Evolutionary conservation across 2,113 vertebrate genomes (phyloP), one percentile per base, ranked within the genome.

Genomic region (Tilapia sparmanii): DNA sequence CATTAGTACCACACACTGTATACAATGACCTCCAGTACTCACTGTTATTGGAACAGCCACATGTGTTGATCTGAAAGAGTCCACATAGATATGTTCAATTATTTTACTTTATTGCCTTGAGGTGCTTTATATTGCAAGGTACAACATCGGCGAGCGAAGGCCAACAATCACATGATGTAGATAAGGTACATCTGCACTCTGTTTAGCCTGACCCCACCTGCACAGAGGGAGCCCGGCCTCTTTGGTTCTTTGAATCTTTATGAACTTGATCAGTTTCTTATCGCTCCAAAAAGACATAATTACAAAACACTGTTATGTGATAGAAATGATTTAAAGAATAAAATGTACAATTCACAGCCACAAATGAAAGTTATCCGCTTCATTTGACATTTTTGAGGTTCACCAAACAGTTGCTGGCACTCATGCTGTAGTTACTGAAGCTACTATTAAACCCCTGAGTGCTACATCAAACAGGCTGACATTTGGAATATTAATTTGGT

Each of bases 401-500:
- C 54, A 57, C 68, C 24, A 84, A 59, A 40, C 87, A 54, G n/a
- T 68, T 22, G 81, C 61, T 61, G 81, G 16, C 78, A 45, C 81
- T 87, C 66, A 12, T 18, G 38, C 52, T 80, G 55, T 42, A 42
- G 40, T 24, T 79, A 42, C 80, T 80, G 78, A n/a, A 66, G 61
- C 78, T 78, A 78, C 80, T 89, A 80, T 86, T 59, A 63, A 63
- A 84, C 29, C 83, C 71, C 81, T 24, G 71, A 81, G 24, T 50
- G 50, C 52, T 87, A 50, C 91, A 83, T 91, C 55, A 47, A 68
- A 85, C 52, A 79, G 80, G 84, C 86, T 90, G 24, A 90, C 54
- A 90, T 93, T 92, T 92, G 18, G 91, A 84, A 91, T 89, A 92
- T 94, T 94, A 92, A 94, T 94, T 92, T 93, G 86, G 92, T 92